These are phyloP conservation scores for Hippocampus mohnikei DNA, from an alignment of 2,113 vertebrate species.

Conservation along the genomic window DNA sequence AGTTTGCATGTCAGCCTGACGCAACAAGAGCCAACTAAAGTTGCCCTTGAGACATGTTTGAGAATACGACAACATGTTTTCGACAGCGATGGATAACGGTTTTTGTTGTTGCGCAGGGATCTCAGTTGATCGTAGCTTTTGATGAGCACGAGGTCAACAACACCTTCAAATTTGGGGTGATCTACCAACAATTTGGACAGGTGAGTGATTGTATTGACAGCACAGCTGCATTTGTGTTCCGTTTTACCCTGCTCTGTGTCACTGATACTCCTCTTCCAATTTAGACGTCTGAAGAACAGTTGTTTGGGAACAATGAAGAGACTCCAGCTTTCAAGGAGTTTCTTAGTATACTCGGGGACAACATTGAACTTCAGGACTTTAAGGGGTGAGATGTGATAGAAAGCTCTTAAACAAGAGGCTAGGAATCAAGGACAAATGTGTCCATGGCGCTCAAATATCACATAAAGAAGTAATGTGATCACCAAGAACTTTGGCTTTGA, in stretches of 20 bases:
- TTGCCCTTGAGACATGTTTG: slow-evolving; percentile 28
- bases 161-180: slow-evolving; percentile 94
- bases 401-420: neutral
- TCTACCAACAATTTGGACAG: slow-evolving; percentile 94
- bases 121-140: slow-evolving; percentile 90
- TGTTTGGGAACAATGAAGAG: slow-evolving; percentile 90
- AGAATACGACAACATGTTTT: slow-evolving; percentile 26
- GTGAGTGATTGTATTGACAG: slow-evolving; percentile 66
- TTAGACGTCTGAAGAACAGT: slow-evolving; percentile 89
- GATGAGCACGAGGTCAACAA: slow-evolving; percentile 97
- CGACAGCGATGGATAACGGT: neutral
- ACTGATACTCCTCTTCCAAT: neutral
- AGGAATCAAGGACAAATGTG: neutral
- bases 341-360: slow-evolving; percentile 83
- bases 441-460: neutral
- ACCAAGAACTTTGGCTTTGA: neutral
- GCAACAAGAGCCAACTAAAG: slow-evolving; percentile 31
- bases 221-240: neutral
- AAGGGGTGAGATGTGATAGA: slow-evolving; percentile 78
- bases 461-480: neutral
- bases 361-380: slow-evolving; percentile 88
- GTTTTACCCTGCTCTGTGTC: neutral
- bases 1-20: slow-evolving; percentile 42
- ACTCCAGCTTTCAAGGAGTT: slow-evolving; percentile 88
- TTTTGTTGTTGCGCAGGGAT: slow-evolving; percentile 74